phyloP scores from a whole-genome alignment of 2,113 vertebrate genomes.

The Chionodraco myersi region DNA sequence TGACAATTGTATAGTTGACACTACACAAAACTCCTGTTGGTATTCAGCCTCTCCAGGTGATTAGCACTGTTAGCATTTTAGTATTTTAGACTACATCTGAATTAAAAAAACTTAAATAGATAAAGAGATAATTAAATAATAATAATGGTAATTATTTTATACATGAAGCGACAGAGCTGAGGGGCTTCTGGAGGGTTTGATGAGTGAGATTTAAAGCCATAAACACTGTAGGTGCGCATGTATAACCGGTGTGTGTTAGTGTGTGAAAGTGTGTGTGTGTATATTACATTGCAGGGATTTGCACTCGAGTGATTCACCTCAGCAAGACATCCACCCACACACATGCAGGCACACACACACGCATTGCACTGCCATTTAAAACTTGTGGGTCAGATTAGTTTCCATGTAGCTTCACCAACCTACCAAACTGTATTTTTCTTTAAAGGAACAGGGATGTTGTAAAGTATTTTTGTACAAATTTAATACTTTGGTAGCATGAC shows the following conservation, averaged over 20 bases:
- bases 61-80: conserved; percentile 1
- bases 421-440: conserved; percentile 97
- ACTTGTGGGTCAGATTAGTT: conserved; percentile 80
- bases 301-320: conserved; percentile 68
- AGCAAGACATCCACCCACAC: conserved; percentile 43
- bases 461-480: conserved; percentile 99
- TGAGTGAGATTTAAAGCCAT: conserved; percentile 69
- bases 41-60: not conserved
- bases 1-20: not conserved
- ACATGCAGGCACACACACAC: conserved; percentile 47
- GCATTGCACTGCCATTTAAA: conserved; percentile 91
- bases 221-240: conserved; percentile 65
- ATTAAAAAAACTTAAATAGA: too few relatives aligned
- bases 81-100: too few relatives aligned
- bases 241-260: conserved; percentile 21
- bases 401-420: conserved; percentile 87
- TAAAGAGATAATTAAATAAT: too few relatives aligned
- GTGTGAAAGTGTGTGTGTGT: conserved; percentile 39
- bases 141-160: too few relatives aligned
- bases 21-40: not conserved
- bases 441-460: conserved; percentile 98
- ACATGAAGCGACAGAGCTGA: conserved; percentile 26
- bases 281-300: conserved; percentile 73
- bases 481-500: conserved; percentile 99
- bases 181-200: conserved; percentile 58